A percentile compares a stretch with the other conserved stretches of the same genome.
Evolutionary conservation across 37 sponge, comb jelly and placozoan genomes (phyloP).

Genomic region (Beroe ovata): DNA sequence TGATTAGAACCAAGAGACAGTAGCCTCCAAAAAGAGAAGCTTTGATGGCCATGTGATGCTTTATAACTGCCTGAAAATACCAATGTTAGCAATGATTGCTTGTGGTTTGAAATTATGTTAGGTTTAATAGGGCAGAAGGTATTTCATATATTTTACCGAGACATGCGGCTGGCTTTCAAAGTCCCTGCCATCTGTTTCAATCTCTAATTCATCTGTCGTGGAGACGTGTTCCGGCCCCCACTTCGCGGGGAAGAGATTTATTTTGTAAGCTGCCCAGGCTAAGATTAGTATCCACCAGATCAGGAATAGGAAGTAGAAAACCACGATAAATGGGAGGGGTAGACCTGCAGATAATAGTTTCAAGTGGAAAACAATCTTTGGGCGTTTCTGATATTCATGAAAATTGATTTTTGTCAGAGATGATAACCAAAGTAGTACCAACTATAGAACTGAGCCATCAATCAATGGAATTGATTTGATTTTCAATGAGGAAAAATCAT

Average conservation of each 20-base stretch:
- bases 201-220: not conserved
- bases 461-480: too few species aligned
- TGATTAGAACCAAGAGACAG: not conserved
- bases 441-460: too few species aligned
- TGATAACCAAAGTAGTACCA: too few species aligned
- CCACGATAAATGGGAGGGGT: not conserved
- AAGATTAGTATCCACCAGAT: not conserved
- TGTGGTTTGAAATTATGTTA: not conserved
- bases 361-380: too few species aligned
- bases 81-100: too few species aligned
- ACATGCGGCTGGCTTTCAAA: not conserved
- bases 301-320: not conserved
- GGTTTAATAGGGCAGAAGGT: not conserved
- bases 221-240: not conserved
- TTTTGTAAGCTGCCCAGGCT: conserved; percentile 7
- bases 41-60: not conserved
- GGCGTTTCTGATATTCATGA: too few species aligned
- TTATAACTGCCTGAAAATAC: not conserved
- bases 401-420: too few species aligned
- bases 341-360: conserved; percentile 11
- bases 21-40: not conserved
- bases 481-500: too few species aligned
- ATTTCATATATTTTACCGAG: not conserved
- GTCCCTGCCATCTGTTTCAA: not conserved
- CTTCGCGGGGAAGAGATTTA: not conserved